Base-by-base conservation (phyloP, 2,797 vertebrate species). In the Otus scops region DNA sequence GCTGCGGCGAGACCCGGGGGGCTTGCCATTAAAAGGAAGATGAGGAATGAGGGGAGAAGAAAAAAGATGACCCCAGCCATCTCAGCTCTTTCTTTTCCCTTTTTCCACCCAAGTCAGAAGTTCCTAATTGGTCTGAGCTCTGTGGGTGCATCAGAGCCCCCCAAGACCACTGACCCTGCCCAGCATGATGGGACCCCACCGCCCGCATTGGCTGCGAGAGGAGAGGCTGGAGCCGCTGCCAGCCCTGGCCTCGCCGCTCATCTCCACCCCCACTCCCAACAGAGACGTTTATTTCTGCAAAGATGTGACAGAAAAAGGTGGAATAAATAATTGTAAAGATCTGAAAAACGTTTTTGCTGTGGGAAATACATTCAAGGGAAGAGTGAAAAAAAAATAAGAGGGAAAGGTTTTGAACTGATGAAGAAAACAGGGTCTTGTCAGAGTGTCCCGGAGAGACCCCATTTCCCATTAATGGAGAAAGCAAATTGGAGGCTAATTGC, bases 401-500 rank as follows among this genome's bases (percentile, higher is more conserved):
- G 47, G 48, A 73, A 86, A 79, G 39, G 61, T 59, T 94, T 85
- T 78, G 93, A 97, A 59, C 77, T 89, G 90, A 93, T 96, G 87
- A 57, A 93, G 90, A 95, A 95, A 96, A 77, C 82, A 92, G 93
- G 85, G 80, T 71, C 86, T 88, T 0, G 0, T 68, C 92, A 68
- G 76, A 89, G 70, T 1, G 0, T 92, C 74, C 95, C 86, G 1
- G 85, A 63, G 96, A 93, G 92, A 94, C 32, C 74, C 73, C 19
- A 0, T 14, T 93, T 77, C 93, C 89, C 84, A 91, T 96, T 91
- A 92, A 85, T 65, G 93, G 93, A 94, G 92, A 96, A 95, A 95
- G 94, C 92, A 92, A 96, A 95, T 88, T 92, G 86, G 65, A 93
- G 88, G 78, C 89, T 97, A 96, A 97, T 96, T 95, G 95, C 85